phyloP scores from a whole-genome alignment of 2,113 vertebrate species.

The Porphyrio hochstetteri region DNA sequence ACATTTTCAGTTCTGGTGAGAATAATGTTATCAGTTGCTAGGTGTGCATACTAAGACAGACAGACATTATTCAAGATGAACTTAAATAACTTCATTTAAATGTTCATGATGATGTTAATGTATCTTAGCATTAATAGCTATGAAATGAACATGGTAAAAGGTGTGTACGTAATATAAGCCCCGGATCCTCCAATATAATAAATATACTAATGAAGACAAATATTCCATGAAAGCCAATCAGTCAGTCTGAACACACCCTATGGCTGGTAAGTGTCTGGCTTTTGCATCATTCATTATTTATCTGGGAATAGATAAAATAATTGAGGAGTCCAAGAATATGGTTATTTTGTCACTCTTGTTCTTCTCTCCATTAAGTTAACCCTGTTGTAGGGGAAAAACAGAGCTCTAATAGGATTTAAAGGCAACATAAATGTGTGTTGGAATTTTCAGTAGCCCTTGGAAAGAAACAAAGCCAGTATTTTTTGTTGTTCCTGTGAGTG shows the following conservation, averaged over 20 bases:
- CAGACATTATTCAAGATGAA: not conserved
- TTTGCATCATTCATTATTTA: not conserved
- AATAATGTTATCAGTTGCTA: not conserved
- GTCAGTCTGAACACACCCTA: not conserved
- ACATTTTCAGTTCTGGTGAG: conserved; percentile 29
- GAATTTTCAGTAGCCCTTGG: not conserved
- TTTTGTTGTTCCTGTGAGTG: not conserved
- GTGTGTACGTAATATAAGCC: not conserved
- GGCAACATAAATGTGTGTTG: not conserved
- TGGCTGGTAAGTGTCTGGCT: not conserved
- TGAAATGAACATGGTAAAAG: not conserved
- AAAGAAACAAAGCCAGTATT: not conserved
- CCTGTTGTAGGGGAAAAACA: not conserved
- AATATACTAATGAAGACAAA: not conserved
- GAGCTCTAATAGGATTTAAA: not conserved
- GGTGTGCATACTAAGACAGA: conserved; percentile 44
- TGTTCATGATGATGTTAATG: not conserved
- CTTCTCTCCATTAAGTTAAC: not conserved
- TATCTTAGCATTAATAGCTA: not conserved
- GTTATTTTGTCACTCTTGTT: not conserved
- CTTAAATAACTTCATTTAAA: not conserved
- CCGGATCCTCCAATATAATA: not conserved
- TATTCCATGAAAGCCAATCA: not conserved
- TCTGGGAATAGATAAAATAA: not conserved
- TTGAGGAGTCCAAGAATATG: not conserved